phyloP scores from a whole-genome alignment of 2,888 invertebrate species.

The Anodontia alba region DNA sequence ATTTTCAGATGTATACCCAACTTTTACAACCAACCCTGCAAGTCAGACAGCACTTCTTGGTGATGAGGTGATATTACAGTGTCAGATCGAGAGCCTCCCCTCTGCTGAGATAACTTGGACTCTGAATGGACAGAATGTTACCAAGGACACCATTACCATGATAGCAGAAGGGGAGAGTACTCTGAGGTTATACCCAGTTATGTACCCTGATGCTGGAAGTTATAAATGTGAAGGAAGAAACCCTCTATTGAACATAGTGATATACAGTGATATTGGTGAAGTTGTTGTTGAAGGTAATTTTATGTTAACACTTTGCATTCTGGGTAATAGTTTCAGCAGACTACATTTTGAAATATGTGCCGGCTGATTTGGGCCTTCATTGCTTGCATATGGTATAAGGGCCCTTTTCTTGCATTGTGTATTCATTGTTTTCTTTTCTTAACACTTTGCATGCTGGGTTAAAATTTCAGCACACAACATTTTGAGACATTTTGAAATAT shows the following conservation, averaged over 20 bases:
- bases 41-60: constrained; percentile 38
- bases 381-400: too few species aligned
- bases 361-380: too few species aligned
- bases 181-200: constrained; percentile 38
- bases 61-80: constrained; percentile 34
- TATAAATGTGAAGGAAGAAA: constrained; percentile 59
- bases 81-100: constrained; percentile 54
- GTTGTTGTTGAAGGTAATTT: constrained; percentile 44
- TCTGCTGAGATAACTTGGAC: constrained; percentile 46
- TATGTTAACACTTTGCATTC: neutral
- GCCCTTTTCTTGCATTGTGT: too few species aligned
- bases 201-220: constrained; percentile 49
- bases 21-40: constrained; percentile 36
- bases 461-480: too few species aligned
- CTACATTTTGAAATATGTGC: too few species aligned
- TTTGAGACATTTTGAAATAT: too few species aligned
- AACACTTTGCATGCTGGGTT: too few species aligned
- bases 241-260: constrained; percentile 30
- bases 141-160: constrained; percentile 21
- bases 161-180: constrained; percentile 46
- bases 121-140: constrained; percentile 39
- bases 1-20: constrained; percentile 40
- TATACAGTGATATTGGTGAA: constrained; percentile 46
- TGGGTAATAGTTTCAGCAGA: too few species aligned
- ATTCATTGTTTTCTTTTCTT: neutral